These are phyloP conservation scores for Holothuria glaberrima DNA, from an alignment of 35 echinoderm and acorn worm species.

Conservation along the genomic window DNA sequence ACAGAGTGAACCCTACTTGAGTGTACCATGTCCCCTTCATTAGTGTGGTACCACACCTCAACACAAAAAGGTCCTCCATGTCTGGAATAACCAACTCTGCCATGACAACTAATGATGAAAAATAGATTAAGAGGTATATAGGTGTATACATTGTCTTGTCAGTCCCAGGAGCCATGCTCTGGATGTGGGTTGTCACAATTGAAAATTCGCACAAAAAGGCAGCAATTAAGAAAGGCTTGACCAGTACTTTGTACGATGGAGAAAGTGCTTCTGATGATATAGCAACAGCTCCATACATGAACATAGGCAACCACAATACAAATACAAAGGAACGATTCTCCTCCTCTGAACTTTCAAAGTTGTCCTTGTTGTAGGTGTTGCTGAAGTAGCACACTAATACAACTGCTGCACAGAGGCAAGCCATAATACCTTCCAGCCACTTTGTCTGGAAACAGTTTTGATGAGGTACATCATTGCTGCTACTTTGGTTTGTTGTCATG, in stretches of 20 bases:
- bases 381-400: conserved; percentile 64
- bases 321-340: conserved; percentile 63
- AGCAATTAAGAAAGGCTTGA: conserved; percentile 67
- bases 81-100: conserved; percentile 71
- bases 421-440: conserved; percentile 62
- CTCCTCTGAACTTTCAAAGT: conserved; percentile 38
- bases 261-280: conserved; percentile 60
- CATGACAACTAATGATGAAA: conserved; percentile 64
- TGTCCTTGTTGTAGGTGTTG: conserved; percentile 32
- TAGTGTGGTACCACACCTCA: conserved; percentile 72
- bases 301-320: conserved; percentile 75
- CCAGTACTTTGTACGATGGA: conserved; percentile 50
- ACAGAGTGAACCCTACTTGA: conserved; percentile 83
- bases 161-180: conserved; percentile 50
- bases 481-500: conserved; percentile 9
- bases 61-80: conserved; percentile 58
- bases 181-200: conserved; percentile 64
- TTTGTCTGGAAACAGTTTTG: conserved; percentile 58
- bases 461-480: conserved; percentile 56
- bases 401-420: conserved; percentile 45
- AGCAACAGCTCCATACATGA: conserved; percentile 59
- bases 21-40: conserved; percentile 83
- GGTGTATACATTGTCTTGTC: conserved; percentile 90
- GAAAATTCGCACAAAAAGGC: conserved; percentile 84
- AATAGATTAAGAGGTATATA: conserved; percentile 66